Evolutionary conservation across 2,797 vertebrate genomes (phyloP), one percentile per base, ranked within the genome.

Genomic region (Silurus lanzhouensis): DNA sequence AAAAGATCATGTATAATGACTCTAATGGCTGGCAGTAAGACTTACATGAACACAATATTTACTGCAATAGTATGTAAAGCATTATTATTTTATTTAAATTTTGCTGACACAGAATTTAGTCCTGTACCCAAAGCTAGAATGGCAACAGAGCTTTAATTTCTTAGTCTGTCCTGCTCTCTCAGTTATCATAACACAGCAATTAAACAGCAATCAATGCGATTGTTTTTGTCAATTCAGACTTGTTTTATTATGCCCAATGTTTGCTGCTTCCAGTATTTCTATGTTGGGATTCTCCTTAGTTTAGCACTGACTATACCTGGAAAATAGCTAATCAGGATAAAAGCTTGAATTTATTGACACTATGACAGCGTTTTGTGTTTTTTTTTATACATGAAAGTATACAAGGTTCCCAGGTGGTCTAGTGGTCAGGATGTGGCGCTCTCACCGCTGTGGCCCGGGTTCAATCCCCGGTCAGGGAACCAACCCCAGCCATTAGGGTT

Each of bases 21-120:
- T 76, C 52, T 58, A 58, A 31, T 76, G 74, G 74, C 83, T 91
- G 87, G 61, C 89, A 91, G 92, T 92, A 90, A 80, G 60, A 90
- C 55, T 46, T 44, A 46, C 17, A 44, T 38, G 38, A 19, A 48
- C 12, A 17, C 25, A 76, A 6, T 52, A 3, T 19, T 25, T 1
- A 31, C 5, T 63, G 31, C 31, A 79, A 46, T n/a, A 22, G 58
- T n/a, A 44, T 63, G 58, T 63, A 13, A 77, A 77, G 9, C 9
- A 14, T 17, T 17, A 52, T 75, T 75, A 20, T 75, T 52, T 6
- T n/a, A 10, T 25, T 75, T 27, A 19, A 31, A 55, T 25, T 52
- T 52, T 27, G n/a, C 48, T 58, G 27, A 58, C 25, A 9, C 9
- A 5, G 25, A 9, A 60, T 38, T 76, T 20, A 79, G 2, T 79